A percentile compares a stretch with the other conserved stretches of the same genome.
Evolutionary conservation across 2,797 vertebrate genomes (phyloP).

Genomic region (Odontamblyopus lacepedii): DNA sequence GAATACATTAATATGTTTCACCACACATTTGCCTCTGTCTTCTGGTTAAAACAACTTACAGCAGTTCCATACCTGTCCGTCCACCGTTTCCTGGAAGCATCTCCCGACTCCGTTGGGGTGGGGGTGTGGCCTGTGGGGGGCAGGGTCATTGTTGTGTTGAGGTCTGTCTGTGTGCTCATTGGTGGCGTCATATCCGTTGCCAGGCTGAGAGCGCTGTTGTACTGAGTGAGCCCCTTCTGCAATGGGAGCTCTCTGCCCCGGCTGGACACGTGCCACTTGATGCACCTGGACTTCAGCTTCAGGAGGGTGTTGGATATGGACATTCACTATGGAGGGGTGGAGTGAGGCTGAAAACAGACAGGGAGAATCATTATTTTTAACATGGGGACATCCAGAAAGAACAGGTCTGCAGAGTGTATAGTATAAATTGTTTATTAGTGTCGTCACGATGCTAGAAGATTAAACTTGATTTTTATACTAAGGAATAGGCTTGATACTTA

Average conservation of each 20-base stretch:
- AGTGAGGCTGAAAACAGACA: slow-evolving; percentile 76
- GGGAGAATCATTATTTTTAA: neutral
- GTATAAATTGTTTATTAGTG: too few species aligned
- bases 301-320: slow-evolving; percentile 91
- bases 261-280: slow-evolving; percentile 90
- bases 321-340: slow-evolving; percentile 92
- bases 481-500: too few species aligned
- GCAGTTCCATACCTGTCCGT: slow-evolving; percentile 84
- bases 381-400: too few species aligned
- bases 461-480: too few species aligned
- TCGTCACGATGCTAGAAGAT: too few species aligned
- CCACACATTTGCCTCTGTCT: neutral
- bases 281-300: slow-evolving; percentile 91
- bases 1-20: neutral
- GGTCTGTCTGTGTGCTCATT: slow-evolving; percentile 62
- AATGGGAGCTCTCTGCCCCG: slow-evolving; percentile 69
- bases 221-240: slow-evolving; percentile 81
- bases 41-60: slow-evolving; percentile 4
- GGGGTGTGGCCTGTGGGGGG: slow-evolving; percentile 48
- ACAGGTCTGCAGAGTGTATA: too few species aligned
- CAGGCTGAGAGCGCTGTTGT: slow-evolving; percentile 79
- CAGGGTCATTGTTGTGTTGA: slow-evolving; percentile 39
- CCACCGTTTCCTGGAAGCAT: slow-evolving; percentile 87
- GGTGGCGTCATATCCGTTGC: slow-evolving; percentile 60
- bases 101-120: slow-evolving; percentile 79